Evolutionary conservation across 2,888 invertebrate species (phyloP).

Genomic region (Cerastoderma edule): DNA sequence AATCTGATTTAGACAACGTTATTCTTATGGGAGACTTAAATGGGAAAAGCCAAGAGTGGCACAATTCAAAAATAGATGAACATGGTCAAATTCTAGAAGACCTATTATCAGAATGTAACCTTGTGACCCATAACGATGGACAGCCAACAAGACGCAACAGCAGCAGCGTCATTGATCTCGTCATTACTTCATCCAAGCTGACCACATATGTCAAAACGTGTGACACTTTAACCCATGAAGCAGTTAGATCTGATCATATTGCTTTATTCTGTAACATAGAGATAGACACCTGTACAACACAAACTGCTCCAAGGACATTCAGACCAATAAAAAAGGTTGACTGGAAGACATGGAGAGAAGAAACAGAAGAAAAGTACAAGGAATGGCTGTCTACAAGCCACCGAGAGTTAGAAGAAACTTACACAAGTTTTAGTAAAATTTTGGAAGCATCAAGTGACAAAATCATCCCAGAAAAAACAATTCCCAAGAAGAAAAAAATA

Average conservation of each 20-base stretch:
- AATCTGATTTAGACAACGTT: not conserved
- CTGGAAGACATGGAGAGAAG: slow-evolving; percentile 24
- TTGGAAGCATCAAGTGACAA: not conserved
- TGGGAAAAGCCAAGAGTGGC: slow-evolving; percentile 30
- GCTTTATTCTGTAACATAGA: not conserved
- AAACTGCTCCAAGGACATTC: not conserved
- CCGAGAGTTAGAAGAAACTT: not conserved
- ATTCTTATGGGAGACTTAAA: slow-evolving; percentile 19
- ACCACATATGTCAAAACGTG: not conserved
- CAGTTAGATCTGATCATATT: slow-evolving; percentile 30
- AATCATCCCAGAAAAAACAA: slow-evolving; percentile 5
- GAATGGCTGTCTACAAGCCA: not conserved
- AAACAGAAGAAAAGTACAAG: not conserved
- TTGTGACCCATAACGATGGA: slow-evolving; percentile 27
- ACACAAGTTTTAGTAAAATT: not conserved
- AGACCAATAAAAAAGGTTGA: slow-evolving; percentile 18
- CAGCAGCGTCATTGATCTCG: slow-evolving; percentile 25
- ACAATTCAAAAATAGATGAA: slow-evolving; percentile 15
- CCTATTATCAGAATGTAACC: slow-evolving; percentile 12
- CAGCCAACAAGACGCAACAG: slow-evolving; percentile 30
- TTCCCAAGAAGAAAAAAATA: not conserved
- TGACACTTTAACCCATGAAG: slow-evolving; percentile 27
- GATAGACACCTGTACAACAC: not conserved
- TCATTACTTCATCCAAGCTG: not conserved
- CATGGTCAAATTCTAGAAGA: slow-evolving; percentile 28